Evolutionary conservation across 2,113 vertebrate species (phyloP).

Genomic region (Dicentrarchus labrax): DNA sequence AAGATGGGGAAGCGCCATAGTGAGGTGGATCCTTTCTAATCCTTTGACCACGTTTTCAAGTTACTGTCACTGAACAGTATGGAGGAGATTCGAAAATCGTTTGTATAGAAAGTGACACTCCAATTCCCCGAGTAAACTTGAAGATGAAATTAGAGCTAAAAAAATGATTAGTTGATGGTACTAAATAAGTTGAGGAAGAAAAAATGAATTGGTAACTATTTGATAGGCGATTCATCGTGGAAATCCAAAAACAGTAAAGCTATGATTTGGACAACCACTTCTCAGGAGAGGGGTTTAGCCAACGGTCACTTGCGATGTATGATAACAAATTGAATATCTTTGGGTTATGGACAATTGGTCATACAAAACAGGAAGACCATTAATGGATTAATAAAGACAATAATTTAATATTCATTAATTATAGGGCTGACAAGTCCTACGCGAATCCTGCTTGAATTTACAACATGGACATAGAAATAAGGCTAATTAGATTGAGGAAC

Average conservation of each 20-base stretch:
- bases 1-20: not conserved
- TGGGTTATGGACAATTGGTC: not conserved
- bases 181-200: not conserved
- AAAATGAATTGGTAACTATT: not conserved
- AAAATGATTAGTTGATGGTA: not conserved
- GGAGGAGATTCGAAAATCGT: not conserved
- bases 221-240: not conserved
- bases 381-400: not conserved
- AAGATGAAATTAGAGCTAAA: not conserved
- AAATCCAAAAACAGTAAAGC: not conserved
- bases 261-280: not conserved
- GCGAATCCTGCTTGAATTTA: not conserved
- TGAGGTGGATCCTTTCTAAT: conserved; percentile 10
- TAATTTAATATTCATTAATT: not conserved
- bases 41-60: not conserved
- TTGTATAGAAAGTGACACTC: not conserved
- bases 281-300: not conserved
- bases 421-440: not conserved
- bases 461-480: not conserved
- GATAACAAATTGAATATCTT: not conserved
- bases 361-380: not conserved
- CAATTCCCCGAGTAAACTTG: not conserved
- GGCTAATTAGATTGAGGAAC: not conserved
- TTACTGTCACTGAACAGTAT: not conserved
- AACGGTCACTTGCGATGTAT: not conserved